phyloP scores from a whole-genome alignment of 2,113 vertebrate species.

The Osmerus eperlanus region DNA sequence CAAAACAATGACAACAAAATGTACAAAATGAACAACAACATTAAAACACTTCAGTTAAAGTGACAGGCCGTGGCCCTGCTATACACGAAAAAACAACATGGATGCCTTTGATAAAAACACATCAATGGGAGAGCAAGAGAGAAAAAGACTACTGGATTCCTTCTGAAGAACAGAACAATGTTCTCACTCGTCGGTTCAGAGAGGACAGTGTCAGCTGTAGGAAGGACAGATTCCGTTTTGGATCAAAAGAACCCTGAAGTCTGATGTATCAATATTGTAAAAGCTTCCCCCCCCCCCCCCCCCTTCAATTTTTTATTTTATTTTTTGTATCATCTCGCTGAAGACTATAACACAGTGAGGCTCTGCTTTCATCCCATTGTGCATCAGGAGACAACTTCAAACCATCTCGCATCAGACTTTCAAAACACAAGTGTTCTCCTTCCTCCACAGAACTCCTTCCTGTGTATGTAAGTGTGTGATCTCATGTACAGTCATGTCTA shows the following conservation, averaged over 20 bases:
- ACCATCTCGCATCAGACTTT: not conserved
- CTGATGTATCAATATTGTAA: not conserved
- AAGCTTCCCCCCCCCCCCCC: not conserved
- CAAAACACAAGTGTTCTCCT: not conserved
- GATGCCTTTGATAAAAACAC: slow-evolving; percentile 19
- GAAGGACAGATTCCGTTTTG: not conserved
- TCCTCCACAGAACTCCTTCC: not conserved
- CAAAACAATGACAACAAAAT: slow-evolving; percentile 43
- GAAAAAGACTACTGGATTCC: not conserved
- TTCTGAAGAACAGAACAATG: not conserved
- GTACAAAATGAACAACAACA: slow-evolving; percentile 56
- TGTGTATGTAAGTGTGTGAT: not conserved
- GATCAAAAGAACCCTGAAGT: not conserved
- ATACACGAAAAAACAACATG: slow-evolving; percentile 16
- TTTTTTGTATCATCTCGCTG: not conserved
- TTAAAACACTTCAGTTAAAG: slow-evolving; percentile 49
- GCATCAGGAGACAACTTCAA: not conserved
- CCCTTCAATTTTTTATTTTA: not conserved
- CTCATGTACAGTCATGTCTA: not conserved
- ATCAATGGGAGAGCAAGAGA: slow-evolving; percentile 11
- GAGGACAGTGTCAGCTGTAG: slow-evolving; percentile 5
- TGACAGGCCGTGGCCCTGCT: slow-evolving; percentile 25
- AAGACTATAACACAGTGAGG: not conserved
- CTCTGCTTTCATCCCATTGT: not conserved
- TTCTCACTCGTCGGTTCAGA: slow-evolving; percentile 20